Evolutionary conservation across 92 coral and sea anemone genomes (phyloP).

Genomic region (Zoanthus solanderi): DNA sequence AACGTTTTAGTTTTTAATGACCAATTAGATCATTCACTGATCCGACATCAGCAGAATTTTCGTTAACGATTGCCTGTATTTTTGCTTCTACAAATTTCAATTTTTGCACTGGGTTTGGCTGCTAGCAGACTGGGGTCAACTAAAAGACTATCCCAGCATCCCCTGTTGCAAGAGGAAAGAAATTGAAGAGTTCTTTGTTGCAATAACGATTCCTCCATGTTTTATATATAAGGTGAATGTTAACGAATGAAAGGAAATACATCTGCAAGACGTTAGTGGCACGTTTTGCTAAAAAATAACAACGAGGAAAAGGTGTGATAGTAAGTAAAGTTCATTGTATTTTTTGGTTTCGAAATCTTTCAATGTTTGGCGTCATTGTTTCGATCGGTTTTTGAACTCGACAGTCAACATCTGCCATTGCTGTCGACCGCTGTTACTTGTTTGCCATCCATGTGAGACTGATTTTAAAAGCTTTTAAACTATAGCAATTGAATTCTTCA

Average conservation of each 20-base stretch:
- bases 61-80: too few relatives aligned
- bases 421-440: not conserved
- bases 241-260: not conserved
- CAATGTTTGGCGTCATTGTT: not conserved
- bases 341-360: not conserved
- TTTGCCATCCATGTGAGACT: not conserved
- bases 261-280: not conserved
- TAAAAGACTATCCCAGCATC: not conserved
- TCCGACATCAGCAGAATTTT: too few relatives aligned
- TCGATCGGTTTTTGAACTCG: not conserved
- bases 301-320: not conserved
- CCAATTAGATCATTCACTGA: too few relatives aligned
- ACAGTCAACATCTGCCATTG: not conserved
- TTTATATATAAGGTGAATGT: not conserved
- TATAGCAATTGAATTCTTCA: too few relatives aligned
- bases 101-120: too few relatives aligned
- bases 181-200: not conserved
- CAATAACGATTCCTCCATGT: not conserved
- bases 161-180: not conserved
- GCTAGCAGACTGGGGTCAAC: not conserved
- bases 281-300: not conserved
- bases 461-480: too few relatives aligned
- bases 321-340: not conserved
- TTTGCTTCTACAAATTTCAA: too few relatives aligned
- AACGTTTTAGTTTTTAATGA: too few relatives aligned